These are phyloP conservation scores for Leptosomus discolor DNA, from an alignment of 2,113 vertebrate genomes.

Conservation along the genomic window DNA sequence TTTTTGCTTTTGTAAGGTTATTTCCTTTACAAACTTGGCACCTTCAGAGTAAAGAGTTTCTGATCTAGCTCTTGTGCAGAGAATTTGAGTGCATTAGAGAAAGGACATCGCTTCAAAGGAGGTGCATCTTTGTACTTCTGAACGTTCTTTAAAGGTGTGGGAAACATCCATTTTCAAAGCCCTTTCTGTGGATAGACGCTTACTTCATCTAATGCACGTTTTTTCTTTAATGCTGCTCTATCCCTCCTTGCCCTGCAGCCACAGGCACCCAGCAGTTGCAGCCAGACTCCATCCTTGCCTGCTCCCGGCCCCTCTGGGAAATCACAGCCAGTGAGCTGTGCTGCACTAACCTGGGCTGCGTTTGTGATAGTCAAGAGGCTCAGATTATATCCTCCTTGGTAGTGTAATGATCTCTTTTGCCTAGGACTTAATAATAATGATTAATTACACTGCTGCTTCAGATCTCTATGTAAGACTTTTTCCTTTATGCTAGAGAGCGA, in stretches of 20 bases:
- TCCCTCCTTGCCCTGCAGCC: neutral
- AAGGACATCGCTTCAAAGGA: neutral
- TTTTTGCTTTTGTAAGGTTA: neutral
- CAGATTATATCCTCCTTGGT: neutral
- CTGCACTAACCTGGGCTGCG: fast-evolving
- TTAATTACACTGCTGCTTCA: neutral
- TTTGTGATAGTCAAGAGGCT: neutral
- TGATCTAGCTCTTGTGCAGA: neutral
- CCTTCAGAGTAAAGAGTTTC: neutral
- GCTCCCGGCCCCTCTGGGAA: neutral
- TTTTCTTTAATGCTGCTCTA: neutral
- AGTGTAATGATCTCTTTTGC: neutral
- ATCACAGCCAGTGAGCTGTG: neutral
- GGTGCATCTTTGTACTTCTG: neutral
- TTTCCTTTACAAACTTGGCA: neutral
- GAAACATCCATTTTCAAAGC: neutral
- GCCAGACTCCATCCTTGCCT: neutral
- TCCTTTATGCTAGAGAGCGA: neutral
- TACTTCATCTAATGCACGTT: neutral
- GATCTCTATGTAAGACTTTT: neutral
- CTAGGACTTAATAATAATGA: neutral
- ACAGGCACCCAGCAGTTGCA: neutral
- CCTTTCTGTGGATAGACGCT: neutral
- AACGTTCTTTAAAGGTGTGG: neutral
- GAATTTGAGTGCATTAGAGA: neutral